phyloP scores from a whole-genome alignment of 2,113 vertebrate genomes.

The Apteryx mantelli region DNA sequence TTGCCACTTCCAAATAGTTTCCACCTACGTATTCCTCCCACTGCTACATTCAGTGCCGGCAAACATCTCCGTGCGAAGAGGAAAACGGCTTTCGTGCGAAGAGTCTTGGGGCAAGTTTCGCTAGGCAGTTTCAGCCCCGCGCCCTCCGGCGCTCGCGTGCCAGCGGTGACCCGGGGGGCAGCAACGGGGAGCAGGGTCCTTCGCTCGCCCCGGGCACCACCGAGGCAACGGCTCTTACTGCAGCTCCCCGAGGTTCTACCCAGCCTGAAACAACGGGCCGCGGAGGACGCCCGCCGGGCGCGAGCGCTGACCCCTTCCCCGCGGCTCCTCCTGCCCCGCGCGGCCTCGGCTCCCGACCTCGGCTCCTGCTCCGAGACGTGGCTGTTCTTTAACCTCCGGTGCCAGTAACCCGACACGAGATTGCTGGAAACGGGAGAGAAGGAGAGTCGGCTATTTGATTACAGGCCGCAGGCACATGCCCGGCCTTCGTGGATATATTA shows the following conservation, averaged over 20 bases:
- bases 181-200: background rate
- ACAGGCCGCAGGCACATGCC: slow-evolving; percentile 72
- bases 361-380: background rate
- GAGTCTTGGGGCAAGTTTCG: slow-evolving; percentile 33
- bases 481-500: slow-evolving; percentile 73
- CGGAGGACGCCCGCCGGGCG: no score
- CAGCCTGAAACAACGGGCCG: no score
- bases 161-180: background rate
- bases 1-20: slow-evolving; percentile 65
- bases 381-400: slow-evolving; percentile 49
- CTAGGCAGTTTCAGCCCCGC: background rate
- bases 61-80: background rate
- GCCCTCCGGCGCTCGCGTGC: slow-evolving; percentile 13
- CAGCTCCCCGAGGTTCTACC: no score
- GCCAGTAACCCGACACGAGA: slow-evolving; percentile 53
- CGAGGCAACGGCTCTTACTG: no score
- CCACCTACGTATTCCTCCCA: slow-evolving; percentile 53
- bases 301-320: no score
- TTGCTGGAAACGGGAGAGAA: slow-evolving; percentile 47
- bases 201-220: background rate
- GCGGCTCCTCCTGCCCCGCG: no score
- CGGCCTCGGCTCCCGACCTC: no score
- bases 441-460: slow-evolving; percentile 58
- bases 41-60: slow-evolving; percentile 8
- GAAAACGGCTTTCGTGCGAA: slow-evolving; percentile 23